These are phyloP conservation scores for Conger conger DNA, from an alignment of 2,113 vertebrate genomes.

Conservation along the genomic window DNA sequence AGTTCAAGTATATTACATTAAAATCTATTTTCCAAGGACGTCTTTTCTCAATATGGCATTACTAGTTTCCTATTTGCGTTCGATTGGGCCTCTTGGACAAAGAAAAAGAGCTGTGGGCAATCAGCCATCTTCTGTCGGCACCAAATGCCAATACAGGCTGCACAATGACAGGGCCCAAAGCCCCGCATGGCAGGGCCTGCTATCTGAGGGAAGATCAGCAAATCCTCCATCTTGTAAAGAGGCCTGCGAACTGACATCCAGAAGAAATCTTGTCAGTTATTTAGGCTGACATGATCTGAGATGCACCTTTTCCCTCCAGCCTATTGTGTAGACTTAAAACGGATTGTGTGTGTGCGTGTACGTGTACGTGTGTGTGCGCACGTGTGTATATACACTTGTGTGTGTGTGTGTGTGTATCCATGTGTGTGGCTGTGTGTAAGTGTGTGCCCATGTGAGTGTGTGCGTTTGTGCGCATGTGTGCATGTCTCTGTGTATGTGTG, in stretches of 20 bases:
- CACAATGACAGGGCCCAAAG: slow-evolving; percentile 31
- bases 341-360: slow-evolving; percentile 9
- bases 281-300: slow-evolving; percentile 41
- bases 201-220: slow-evolving; percentile 37
- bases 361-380: neutral
- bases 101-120: slow-evolving; percentile 16
- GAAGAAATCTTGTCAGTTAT: slow-evolving; percentile 40
- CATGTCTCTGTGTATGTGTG: slow-evolving; percentile 3
- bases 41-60: neutral
- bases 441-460: neutral
- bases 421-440: slow-evolving; percentile 7
- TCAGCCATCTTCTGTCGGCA: neutral
- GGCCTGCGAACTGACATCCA: slow-evolving; percentile 37
- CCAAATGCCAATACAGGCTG: slow-evolving; percentile 22
- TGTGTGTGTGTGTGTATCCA: no score
- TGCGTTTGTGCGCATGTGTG: neutral
- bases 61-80: neutral
- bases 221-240: slow-evolving; percentile 39
- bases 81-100: neutral
- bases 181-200: slow-evolving; percentile 29
- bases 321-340: slow-evolving; percentile 25
- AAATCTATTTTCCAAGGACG: neutral
- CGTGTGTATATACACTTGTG: neutral
- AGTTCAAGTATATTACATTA: neutral
- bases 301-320: slow-evolving; percentile 32